Conservation (phyloP, 2,113 vertebrate genomes). For the Calypte anna region DNA sequence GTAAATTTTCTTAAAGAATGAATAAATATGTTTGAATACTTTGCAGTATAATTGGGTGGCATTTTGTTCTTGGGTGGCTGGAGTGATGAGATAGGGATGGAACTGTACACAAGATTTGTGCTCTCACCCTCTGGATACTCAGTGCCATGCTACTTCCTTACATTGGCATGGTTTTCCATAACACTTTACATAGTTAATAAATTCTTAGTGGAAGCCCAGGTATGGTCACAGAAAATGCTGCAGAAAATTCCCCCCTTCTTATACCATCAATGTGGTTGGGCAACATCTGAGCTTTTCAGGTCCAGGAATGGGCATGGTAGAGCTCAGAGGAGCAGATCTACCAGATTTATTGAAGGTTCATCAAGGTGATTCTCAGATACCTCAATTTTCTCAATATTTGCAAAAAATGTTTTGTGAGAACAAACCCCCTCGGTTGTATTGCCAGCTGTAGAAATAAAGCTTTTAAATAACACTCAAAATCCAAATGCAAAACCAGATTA, state of each 20-base stretch:
- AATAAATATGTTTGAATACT: slow-evolving; percentile 33
- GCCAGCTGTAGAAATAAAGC: background rate
- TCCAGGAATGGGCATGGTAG: background rate
- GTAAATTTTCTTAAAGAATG: background rate
- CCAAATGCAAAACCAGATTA: background rate
- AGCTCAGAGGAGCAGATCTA: background rate
- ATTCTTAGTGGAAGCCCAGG: background rate
- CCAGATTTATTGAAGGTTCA: background rate
- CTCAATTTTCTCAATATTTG: background rate
- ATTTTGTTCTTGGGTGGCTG: background rate
- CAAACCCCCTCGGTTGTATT: accelerated
- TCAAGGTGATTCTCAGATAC: background rate
- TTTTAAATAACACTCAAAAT: background rate
- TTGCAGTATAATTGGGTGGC: background rate
- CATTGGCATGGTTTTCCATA: background rate
- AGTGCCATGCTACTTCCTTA: background rate
- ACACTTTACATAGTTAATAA: background rate
- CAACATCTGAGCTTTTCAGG: background rate
- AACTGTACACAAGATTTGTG: background rate
- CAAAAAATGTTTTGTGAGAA: background rate
- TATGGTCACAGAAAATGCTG: no score
- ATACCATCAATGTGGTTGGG: accelerated
- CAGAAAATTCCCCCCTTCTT: background rate
- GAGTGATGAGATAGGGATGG: background rate
- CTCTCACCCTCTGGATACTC: background rate